Evolutionary conservation across 2,113 vertebrate species (phyloP), one percentile per base, ranked within the genome.

Genomic region (Bubalus kerabau): DNA sequence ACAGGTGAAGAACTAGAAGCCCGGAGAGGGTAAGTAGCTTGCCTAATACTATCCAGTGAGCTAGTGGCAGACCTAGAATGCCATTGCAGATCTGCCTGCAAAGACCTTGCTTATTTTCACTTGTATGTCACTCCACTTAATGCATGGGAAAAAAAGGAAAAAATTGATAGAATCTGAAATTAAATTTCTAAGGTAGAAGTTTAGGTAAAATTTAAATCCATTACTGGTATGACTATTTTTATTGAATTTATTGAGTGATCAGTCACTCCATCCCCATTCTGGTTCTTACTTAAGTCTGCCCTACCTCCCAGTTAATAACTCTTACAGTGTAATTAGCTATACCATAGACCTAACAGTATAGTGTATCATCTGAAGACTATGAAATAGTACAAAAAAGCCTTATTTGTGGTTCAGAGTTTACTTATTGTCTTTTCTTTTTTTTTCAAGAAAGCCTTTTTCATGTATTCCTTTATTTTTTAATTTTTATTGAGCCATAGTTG

Each of bases 371-470:
- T 90, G 32, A 80, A 48, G 21, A 15, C 19, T 62, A 59, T 8
- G n/a, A 87, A 24, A 83, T 52, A 40, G 50, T 87, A 90, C 5
- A 30, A 92, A 43, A 83, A 24, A 80, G 8, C 36, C 26, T 84
- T 78, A 14, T 16, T 21, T 16, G n/a, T 36, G 54, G 48, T 59
- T 28, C 7, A 86, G 95, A 94, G 13, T 30, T 62, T 59, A 56
- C 15, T 52, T 96, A 24, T 57, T 74, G 19, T 57, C 12, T 67
- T 92, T 97, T 97, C 91, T 96, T 95, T 98, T 97, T 97, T 97
- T 50, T 87, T 32, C n/a, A 81, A 32, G 78, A 19, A 81, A 32
- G 28, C 9, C 50, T 81, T 81, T 52, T 81, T 81, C 78, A 52
- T 52, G 10, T n/a, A 21, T 81, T 81, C 30, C 48, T 81, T 81